Conservation (phyloP, 2,797 vertebrate genomes). For the Pseudomugil tenellus region DNA sequence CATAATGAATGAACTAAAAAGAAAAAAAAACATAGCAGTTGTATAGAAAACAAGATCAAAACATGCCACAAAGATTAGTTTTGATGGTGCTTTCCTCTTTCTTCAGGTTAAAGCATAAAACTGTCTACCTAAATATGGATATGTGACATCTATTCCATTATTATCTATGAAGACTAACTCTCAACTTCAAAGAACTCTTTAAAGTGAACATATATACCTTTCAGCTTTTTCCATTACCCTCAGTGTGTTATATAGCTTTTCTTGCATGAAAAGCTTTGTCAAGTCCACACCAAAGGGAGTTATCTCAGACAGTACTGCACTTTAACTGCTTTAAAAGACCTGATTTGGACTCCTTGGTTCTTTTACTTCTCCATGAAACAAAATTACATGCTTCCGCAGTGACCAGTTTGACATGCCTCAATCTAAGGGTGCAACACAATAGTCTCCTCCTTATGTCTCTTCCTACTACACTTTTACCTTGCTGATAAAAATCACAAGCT, state of each 20-base stretch:
- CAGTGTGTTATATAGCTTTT: neutral
- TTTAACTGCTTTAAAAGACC: neutral
- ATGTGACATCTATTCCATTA: neutral
- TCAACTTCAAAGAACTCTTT: neutral
- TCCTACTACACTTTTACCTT: neutral
- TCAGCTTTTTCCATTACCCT: constrained; percentile 1
- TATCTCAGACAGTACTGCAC: neutral
- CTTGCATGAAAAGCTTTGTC: neutral
- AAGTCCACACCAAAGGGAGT: neutral
- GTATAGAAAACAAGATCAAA: constrained; percentile 39
- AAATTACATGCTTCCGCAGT: neutral
- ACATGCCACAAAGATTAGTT: constrained; percentile 25
- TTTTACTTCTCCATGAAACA: neutral
- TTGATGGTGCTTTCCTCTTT: constrained; percentile 31
- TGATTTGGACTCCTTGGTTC: neutral
- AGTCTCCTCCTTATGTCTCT: neutral
- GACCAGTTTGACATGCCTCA: neutral
- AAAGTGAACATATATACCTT: neutral
- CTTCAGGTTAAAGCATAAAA: constrained; percentile 37
- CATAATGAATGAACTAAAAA: constrained; percentile 50
- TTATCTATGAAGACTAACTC: neutral
- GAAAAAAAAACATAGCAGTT: constrained; percentile 33
- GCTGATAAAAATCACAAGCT: neutral
- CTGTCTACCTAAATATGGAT: constrained; percentile 14
- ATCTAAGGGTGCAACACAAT: neutral